These are phyloP conservation scores for Choloepus didactylus DNA, from an alignment of 2,797 vertebrate species.

Conservation along the genomic window DNA sequence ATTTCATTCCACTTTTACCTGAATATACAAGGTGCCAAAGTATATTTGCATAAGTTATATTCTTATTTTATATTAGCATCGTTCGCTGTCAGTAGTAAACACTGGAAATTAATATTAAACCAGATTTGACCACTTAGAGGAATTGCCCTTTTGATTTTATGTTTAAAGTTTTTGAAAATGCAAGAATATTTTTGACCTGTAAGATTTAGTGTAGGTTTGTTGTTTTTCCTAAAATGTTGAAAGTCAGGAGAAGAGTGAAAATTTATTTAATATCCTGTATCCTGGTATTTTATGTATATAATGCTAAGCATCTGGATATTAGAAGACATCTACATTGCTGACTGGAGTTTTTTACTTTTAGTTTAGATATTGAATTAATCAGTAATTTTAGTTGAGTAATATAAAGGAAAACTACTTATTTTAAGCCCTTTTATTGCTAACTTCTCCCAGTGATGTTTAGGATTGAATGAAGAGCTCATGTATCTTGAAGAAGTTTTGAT, in stretches of 20 bases:
- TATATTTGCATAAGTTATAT: background rate
- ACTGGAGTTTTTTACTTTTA: slow-evolving; percentile 52
- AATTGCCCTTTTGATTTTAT: background rate
- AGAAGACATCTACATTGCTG: slow-evolving; percentile 4
- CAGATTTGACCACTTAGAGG: slow-evolving; percentile 1
- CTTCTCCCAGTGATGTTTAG: slow-evolving; percentile 35
- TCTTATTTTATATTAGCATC: slow-evolving; percentile 8
- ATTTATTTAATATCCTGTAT: background rate
- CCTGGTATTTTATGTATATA: background rate
- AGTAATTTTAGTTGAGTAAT: slow-evolving; percentile 30
- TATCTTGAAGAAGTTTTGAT: slow-evolving; percentile 40
- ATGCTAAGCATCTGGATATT: background rate
- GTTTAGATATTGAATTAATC: slow-evolving; percentile 18
- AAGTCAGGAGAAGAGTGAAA: background rate
- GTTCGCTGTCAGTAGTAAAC: slow-evolving; percentile 15
- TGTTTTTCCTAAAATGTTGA: slow-evolving; percentile 27
- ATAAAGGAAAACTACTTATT: slow-evolving; percentile 11
- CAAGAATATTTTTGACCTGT: background rate
- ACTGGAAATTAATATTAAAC: background rate
- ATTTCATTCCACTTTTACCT: background rate
- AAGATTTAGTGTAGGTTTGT: background rate
- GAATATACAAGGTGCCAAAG: background rate
- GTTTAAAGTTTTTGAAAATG: slow-evolving; percentile 6
- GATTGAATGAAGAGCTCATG: background rate
- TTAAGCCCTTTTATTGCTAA: background rate